Base-by-base conservation (phyloP, 2,113 vertebrate species). In the Excalfactoria chinensis region DNA sequence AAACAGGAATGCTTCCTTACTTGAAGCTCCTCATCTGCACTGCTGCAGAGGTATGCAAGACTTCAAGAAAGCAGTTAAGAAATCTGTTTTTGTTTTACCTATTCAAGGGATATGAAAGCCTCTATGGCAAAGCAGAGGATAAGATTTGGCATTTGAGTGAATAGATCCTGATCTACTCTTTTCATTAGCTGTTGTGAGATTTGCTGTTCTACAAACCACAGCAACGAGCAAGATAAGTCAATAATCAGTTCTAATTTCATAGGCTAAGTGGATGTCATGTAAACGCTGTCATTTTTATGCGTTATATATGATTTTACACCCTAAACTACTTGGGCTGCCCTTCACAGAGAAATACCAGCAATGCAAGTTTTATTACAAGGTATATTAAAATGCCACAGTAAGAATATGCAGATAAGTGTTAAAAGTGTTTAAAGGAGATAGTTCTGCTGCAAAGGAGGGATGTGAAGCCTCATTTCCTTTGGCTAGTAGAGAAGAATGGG, bases 161-260 rank as follows among this genome's bases (percentile, higher is more conserved):
- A 17, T 12, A 21, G 43, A 28, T n/a, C 28, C 59, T 55, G 17
- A 11, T 70, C 76, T 67, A 4, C 17, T 25, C 32, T 32, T 69
- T 48, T 43, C 9, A 5, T 48, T 41, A 3, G 1, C 0, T 2
- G 32, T 13, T 56, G 56, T 60, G 21, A 25, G 9, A 40, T 70
- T 66, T 87, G 73, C 26, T 88, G 53, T 53, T 56, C 28, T 72
- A 78, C 41, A n/a, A 78, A 32, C 51, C 30, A 1, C 6, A 23
- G 43, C 62, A 88, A 4, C 3, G 14, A 6, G 32, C 26, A 35
- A 88, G 41, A 32, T 19, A 17, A 44, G 48, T 35, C 51, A 28
- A 48, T 78, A 32, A 35, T 72, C 26, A 22, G 6, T 40, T 84
- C 51, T 12, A 9, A 30, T 73, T 74, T 40, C n/a, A 7, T 11